A percentile compares a stretch with the other conserved stretches of the same genome.
These are phyloP conservation scores for Hemibagrus wyckioides DNA, from an alignment of 2,113 vertebrate genomes.

Conservation along the genomic window DNA sequence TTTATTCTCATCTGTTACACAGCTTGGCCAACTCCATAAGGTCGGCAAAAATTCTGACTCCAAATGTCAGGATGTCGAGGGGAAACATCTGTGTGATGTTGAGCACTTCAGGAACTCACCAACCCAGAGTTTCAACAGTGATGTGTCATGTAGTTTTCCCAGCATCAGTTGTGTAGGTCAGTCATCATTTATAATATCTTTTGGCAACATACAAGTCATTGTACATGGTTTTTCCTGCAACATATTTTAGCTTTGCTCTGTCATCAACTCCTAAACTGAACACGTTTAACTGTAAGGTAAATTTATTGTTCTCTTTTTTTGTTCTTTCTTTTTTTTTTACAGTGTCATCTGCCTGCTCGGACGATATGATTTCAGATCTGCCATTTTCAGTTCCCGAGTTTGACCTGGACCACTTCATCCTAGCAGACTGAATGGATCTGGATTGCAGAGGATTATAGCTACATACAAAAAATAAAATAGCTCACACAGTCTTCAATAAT, in stretches of 20 bases:
- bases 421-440: constrained; percentile 38
- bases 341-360: constrained; percentile 47
- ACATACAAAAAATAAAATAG: constrained; percentile 7
- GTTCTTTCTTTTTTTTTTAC: constrained; percentile 11
- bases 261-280: neutral
- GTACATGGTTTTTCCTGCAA: neutral
- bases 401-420: constrained; percentile 47
- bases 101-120: constrained; percentile 12
- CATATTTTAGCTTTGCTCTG: neutral
- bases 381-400: constrained; percentile 48
- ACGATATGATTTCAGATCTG: constrained; percentile 46
- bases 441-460: neutral
- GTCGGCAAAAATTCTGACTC: constrained; percentile 31
- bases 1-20: neutral
- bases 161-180: constrained; percentile 40
- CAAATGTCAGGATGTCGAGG: constrained; percentile 35
- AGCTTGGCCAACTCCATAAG: constrained; percentile 52
- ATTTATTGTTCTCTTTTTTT: neutral
- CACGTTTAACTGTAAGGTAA: neutral
- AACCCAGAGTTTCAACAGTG: constrained; percentile 25
- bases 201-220: neutral
- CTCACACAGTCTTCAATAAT: neutral
- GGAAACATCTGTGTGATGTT: neutral
- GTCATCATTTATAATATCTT: neutral
- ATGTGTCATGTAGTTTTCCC: constrained; percentile 15